Conservation (phyloP, 2,797 vertebrate genomes). For the Pitangus sulphuratus region DNA sequence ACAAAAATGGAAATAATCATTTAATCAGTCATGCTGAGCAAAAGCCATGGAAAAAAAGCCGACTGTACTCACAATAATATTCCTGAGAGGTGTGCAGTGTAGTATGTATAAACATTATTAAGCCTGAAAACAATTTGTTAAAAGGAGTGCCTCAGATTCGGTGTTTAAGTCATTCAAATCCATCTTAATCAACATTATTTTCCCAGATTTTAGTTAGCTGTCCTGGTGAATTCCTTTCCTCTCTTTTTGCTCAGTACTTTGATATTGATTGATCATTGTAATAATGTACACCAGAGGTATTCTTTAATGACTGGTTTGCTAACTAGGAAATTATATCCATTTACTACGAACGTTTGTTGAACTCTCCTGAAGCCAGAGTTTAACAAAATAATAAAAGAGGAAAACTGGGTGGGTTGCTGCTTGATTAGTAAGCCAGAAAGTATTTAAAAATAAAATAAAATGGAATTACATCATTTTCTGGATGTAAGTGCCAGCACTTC, state of each 20-base stretch:
- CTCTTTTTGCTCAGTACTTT: slow-evolving; percentile 58
- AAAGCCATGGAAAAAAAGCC: slow-evolving; percentile 38
- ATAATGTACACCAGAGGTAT: slow-evolving; percentile 49
- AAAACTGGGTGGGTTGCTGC: slow-evolving; percentile 55
- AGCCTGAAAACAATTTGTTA: slow-evolving; percentile 67
- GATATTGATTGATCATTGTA: slow-evolving; percentile 60
- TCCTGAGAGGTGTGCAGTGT: slow-evolving; percentile 53
- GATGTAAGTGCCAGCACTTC: slow-evolving; percentile 83
- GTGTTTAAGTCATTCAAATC: slow-evolving; percentile 59
- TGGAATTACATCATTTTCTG: slow-evolving; percentile 68
- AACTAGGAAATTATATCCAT: slow-evolving; percentile 57
- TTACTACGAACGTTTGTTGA: slow-evolving; percentile 52
- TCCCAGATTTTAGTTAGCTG: slow-evolving; percentile 68
- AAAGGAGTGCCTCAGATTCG: slow-evolving; percentile 47
- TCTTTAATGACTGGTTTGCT: slow-evolving; percentile 58
- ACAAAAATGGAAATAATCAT: slow-evolving; percentile 65
- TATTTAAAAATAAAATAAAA: slow-evolving; percentile 75
- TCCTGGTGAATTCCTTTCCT: slow-evolving; percentile 70
- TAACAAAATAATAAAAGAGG: slow-evolving; percentile 66
- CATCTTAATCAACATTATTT: slow-evolving; percentile 71
- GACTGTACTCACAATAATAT: slow-evolving; percentile 33
- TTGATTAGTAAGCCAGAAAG: slow-evolving; percentile 60
- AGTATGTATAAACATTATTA: slow-evolving; percentile 46
- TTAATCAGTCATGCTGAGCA: slow-evolving; percentile 58
- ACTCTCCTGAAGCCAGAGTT: slow-evolving; percentile 59